Percentiles rank a stretch among this genome's conserved stretches.
These are phyloP conservation scores for Bellardia bayeri DNA, from an alignment of 2,888 invertebrate species.

Conservation along the genomic window DNA sequence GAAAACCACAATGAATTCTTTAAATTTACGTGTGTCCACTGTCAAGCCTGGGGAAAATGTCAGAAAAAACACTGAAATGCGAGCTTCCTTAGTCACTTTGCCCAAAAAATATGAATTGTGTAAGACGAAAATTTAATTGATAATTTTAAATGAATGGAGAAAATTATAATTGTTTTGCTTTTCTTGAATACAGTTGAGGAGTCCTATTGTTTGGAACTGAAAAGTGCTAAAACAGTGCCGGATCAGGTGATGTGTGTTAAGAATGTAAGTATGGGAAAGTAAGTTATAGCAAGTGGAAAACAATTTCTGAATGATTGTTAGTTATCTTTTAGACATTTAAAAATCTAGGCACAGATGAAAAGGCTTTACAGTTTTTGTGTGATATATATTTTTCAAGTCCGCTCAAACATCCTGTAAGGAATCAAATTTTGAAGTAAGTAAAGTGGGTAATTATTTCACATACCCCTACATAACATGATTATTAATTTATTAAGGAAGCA, in stretches of 20 bases:
- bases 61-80: conserved; percentile 79
- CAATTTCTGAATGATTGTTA: background rate
- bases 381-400: conserved; percentile 81
- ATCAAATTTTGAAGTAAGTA: conserved; percentile 82
- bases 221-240: conserved; percentile 76
- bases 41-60: conserved; percentile 78
- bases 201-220: conserved; percentile 76
- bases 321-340: conserved; percentile 74
- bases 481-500: too few species aligned
- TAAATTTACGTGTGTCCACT: conserved; percentile 78
- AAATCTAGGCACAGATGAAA: conserved; percentile 71
- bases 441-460: background rate
- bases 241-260: conserved; percentile 78
- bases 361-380: conserved; percentile 80
- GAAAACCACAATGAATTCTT: conserved; percentile 77
- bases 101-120: conserved; percentile 76
- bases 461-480: too few species aligned
- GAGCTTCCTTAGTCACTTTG: conserved; percentile 75
- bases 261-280: conserved; percentile 74
- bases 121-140: conserved; percentile 64
- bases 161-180: conserved; percentile 35
- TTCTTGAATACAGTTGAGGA: conserved; percentile 72
- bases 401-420: conserved; percentile 83
- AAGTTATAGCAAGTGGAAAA: background rate
- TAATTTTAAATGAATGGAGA: background rate